phyloP scores from a whole-genome alignment of 1,140 invertebrate genomes.

The Brachionus rotundiformis region DNA sequence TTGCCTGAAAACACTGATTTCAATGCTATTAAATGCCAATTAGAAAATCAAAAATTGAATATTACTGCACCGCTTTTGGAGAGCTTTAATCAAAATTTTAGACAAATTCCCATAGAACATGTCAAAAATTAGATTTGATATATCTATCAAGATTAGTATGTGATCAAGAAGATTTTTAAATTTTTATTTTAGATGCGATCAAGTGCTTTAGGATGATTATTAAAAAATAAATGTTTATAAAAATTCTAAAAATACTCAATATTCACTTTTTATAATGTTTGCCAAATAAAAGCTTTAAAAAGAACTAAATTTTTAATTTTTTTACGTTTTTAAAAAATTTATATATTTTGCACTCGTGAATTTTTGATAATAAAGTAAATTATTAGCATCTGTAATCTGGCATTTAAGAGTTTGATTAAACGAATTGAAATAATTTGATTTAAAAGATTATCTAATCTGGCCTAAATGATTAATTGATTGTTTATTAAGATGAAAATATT shows the following conservation, averaged over 20 bases:
- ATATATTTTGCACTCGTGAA: background rate
- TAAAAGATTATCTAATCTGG: too few species aligned
- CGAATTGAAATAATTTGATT: background rate
- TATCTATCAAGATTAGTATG: background rate
- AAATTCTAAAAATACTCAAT: background rate
- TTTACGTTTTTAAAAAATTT: too few species aligned
- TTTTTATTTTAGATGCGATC: background rate
- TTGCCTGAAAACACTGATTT: slow-evolving; percentile 46
- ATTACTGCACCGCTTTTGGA: slow-evolving; percentile 21
- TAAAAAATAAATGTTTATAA: background rate
- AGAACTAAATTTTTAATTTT: too few species aligned
- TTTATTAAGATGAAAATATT: too few species aligned
- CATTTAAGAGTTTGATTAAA: background rate
- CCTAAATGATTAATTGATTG: too few species aligned
- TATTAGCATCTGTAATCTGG: background rate
- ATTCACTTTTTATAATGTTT: background rate
- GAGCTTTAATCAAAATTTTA: background rate
- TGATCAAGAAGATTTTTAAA: background rate
- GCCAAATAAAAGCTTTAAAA: slow-evolving; percentile 12
- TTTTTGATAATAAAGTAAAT: background rate
- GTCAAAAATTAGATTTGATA: slow-evolving; percentile 19
- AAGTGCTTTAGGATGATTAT: background rate
- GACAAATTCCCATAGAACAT: slow-evolving; percentile 49
- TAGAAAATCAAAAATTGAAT: slow-evolving; percentile 25
- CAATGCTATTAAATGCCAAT: slow-evolving; percentile 42